Percentiles rank a stretch among this genome's conserved stretches.
phyloP scores from a whole-genome alignment of 2,888 invertebrate species.

The Plebejus melissa region DNA sequence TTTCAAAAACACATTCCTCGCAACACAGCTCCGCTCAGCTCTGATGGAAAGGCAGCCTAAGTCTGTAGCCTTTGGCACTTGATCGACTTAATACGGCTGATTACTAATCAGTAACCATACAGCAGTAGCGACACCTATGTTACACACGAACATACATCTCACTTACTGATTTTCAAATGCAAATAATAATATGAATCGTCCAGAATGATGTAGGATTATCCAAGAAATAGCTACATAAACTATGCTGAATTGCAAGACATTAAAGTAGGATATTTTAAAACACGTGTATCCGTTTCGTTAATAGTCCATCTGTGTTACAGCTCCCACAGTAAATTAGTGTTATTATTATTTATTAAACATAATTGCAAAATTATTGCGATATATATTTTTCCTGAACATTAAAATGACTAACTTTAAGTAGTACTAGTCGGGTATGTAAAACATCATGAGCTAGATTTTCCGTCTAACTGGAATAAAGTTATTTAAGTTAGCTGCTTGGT shows the following conservation, averaged over 20 bases:
- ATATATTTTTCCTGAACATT: not conserved
- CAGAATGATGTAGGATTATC: not conserved
- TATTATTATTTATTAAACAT: not conserved
- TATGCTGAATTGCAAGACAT: too few relatives aligned
- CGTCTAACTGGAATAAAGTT: not conserved
- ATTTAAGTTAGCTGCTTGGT: not conserved
- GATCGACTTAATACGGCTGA: too few relatives aligned
- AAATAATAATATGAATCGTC: not conserved
- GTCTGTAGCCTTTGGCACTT: too few relatives aligned
- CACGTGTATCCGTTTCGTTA: not conserved
- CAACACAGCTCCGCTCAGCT: too few relatives aligned
- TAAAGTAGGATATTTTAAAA: too few relatives aligned
- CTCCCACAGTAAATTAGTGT: not conserved
- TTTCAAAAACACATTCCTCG: too few relatives aligned
- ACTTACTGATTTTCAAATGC: too few relatives aligned
- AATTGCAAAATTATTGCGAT: not conserved
- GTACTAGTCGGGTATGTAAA: not conserved
- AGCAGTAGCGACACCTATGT: not conserved
- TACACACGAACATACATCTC: not conserved
- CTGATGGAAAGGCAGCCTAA: too few relatives aligned
- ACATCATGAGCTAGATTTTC: not conserved
- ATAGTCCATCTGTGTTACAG: not conserved
- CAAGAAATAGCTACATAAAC: too few relatives aligned
- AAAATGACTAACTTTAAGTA: not conserved
- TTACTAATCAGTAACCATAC: too few relatives aligned